These are phyloP conservation scores for Oryzias javanicus DNA, from an alignment of 2,113 vertebrate genomes.

Conservation along the genomic window DNA sequence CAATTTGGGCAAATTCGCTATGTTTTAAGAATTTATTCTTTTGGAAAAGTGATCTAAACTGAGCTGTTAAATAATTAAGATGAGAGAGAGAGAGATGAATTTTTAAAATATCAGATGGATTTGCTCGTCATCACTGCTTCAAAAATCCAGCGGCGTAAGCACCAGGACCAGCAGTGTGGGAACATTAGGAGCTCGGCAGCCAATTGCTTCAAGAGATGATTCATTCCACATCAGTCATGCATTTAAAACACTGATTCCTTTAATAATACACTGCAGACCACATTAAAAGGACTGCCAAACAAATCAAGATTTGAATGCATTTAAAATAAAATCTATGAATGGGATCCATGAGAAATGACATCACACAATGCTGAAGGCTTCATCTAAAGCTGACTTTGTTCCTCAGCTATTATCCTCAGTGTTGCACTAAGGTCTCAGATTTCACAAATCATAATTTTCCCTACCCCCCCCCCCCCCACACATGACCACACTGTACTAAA, in stretches of 20 bases:
- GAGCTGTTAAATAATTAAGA: not conserved
- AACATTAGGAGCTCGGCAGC: slow-evolving; percentile 27
- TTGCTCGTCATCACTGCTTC: slow-evolving; percentile 7
- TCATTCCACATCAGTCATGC: slow-evolving; percentile 30
- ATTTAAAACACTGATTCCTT: slow-evolving; percentile 1
- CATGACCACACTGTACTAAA: slow-evolving; percentile 20
- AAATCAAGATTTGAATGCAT: not conserved
- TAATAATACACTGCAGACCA: not conserved
- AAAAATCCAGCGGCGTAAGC: slow-evolving; percentile 12
- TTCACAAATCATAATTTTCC: slow-evolving; percentile 73
- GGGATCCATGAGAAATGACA: not conserved
- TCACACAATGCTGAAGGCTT: slow-evolving; percentile 12
- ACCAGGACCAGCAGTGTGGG: slow-evolving; percentile 5
- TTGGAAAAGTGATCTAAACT: slow-evolving; percentile 4
- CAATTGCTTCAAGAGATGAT: slow-evolving; percentile 17
- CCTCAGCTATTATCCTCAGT: slow-evolving; percentile 8
- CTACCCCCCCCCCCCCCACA: slow-evolving; percentile 71
- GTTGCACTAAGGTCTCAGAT: slow-evolving; percentile 70
- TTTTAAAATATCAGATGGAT: slow-evolving; percentile 1
- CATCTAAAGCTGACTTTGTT: slow-evolving; percentile 7
- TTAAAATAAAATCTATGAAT: not conserved
- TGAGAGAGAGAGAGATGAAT: not conserved
- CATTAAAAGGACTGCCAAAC: not conserved
- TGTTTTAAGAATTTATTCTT: not conserved
- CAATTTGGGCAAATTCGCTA: not conserved